These are phyloP conservation scores for Myiopsitta monachus DNA, from an alignment of 2,113 vertebrate genomes.

Conservation along the genomic window DNA sequence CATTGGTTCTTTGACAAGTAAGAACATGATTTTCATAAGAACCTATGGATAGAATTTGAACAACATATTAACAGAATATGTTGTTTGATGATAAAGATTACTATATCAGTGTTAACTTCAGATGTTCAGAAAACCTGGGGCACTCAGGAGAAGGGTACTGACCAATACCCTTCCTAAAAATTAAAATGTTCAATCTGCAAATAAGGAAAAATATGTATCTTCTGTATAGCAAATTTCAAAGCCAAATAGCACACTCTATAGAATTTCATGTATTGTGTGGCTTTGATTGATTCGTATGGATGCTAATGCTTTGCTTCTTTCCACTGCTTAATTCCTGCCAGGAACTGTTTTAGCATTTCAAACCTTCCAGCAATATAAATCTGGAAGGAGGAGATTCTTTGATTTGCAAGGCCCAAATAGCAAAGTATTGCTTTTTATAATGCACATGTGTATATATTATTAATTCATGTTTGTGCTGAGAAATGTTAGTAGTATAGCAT, in stretches of 20 bases:
- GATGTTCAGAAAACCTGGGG: not conserved
- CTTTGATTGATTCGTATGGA: not conserved
- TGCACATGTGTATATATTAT: not conserved
- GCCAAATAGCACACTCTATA: not conserved
- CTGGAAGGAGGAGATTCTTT: not conserved
- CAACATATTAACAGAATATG: not conserved
- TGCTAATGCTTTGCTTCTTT: slow-evolving; percentile 13
- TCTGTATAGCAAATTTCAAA: not conserved
- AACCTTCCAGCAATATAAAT: not conserved
- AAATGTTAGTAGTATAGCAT: not conserved
- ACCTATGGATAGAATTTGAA: not conserved
- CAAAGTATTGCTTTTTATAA: not conserved
- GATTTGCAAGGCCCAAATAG: not conserved
- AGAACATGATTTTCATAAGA: not conserved
- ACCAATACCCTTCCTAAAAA: not conserved
- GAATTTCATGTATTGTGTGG: not conserved
- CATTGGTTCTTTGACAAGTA: not conserved
- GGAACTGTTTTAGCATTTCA: not conserved
- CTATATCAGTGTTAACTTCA: not conserved
- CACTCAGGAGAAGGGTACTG: not conserved
- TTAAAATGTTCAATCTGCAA: not conserved
- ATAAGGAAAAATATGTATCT: not conserved
- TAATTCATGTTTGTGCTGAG: not conserved
- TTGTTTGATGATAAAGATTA: not conserved
- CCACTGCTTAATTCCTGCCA: slow-evolving; percentile 33